phyloP scores from a whole-genome alignment of 2,888 invertebrate genomes.

The Odontocolon sp. region DNA sequence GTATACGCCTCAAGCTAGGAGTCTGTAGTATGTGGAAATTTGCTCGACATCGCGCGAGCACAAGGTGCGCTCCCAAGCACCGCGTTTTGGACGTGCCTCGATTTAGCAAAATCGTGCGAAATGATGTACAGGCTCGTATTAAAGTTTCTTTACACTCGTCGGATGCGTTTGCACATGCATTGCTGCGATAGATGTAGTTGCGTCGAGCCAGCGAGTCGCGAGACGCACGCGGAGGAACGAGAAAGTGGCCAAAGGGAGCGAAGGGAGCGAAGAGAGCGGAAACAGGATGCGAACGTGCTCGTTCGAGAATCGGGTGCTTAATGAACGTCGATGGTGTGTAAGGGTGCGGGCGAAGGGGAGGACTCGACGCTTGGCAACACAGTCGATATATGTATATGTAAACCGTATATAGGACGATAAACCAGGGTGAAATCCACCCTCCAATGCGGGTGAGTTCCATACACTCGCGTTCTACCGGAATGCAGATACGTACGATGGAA shows the following conservation, averaged over 20 bases:
- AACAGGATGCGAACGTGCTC: no score
- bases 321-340: constrained; percentile 62
- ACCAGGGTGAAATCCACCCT: constrained; percentile 44
- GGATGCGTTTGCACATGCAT: constrained; percentile 3
- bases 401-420: not conserved
- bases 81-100: not conserved
- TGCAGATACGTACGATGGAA: constrained; percentile 68
- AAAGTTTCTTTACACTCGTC: no score
- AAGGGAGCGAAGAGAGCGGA: constrained; percentile 15
- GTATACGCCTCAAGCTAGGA: not conserved
- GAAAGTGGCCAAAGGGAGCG: not conserved
- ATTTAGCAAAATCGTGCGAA: constrained; percentile 2
- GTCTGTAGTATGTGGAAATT: constrained; percentile 13
- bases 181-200: constrained; percentile 4
- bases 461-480: constrained; percentile 49
- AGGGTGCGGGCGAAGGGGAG: constrained; percentile 51
- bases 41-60: not conserved
- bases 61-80: not conserved
- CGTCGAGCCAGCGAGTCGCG: not conserved
- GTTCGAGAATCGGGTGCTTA: constrained; percentile 59
- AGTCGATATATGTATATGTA: constrained; percentile 22
- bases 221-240: constrained; percentile 9
- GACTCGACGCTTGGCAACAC: constrained; percentile 34
- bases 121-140: no score
- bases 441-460: constrained; percentile 29